phyloP scores from a whole-genome alignment of 2,888 invertebrate species.

The Scaptomyza tumidula region DNA sequence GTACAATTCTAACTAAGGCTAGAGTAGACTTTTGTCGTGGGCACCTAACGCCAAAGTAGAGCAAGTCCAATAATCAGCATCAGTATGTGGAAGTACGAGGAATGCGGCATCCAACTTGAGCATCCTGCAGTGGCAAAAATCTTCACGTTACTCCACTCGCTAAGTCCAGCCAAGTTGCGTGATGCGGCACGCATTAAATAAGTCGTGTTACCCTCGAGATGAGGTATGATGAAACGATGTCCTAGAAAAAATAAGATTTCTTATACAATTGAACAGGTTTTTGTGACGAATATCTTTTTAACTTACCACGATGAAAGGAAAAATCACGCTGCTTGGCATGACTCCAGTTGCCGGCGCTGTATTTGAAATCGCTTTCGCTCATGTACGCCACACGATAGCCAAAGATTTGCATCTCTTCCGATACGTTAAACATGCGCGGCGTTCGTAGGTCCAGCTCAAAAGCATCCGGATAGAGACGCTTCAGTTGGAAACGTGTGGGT shows the following conservation, averaged over 20 bases:
- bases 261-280: background rate
- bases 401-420: conserved; percentile 82
- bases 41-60: conserved; percentile 52
- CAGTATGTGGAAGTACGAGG: conserved; percentile 11
- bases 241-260: conserved; percentile 76
- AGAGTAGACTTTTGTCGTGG: conserved; percentile 14
- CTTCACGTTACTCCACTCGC: conserved; percentile 83
- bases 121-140: conserved; percentile 80
- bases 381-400: conserved; percentile 84
- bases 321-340: conserved; percentile 82
- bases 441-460: conserved; percentile 84
- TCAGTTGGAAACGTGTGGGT: conserved; percentile 83
- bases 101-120: conserved; percentile 40
- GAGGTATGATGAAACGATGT: conserved; percentile 85
- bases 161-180: conserved; percentile 86
- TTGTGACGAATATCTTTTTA: background rate
- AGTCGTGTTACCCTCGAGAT: conserved; percentile 85
- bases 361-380: conserved; percentile 81
- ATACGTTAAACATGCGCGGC: conserved; percentile 76
- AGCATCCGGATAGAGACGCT: conserved; percentile 81
- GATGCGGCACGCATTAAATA: conserved; percentile 86
- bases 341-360: conserved; percentile 83
- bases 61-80: conserved; percentile 30
- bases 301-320: conserved; percentile 83
- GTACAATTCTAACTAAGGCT: conserved; percentile 45